phyloP scores from a whole-genome alignment of 2,113 vertebrate species.

The Cheilinus undulatus region DNA sequence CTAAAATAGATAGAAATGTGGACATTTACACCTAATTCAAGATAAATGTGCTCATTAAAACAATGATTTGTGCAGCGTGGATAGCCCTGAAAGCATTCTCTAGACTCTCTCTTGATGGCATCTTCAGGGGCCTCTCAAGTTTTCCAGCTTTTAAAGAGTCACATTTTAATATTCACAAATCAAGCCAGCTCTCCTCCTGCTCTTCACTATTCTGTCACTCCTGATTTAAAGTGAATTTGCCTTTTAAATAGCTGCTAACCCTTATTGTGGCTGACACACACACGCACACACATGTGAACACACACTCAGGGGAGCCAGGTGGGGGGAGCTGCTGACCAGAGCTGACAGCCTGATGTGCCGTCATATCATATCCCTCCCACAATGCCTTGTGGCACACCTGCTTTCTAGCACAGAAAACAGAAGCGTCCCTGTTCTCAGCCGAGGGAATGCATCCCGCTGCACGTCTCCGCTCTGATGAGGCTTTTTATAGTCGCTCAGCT shows the following conservation, averaged over 20 bases:
- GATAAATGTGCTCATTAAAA: constrained; percentile 52
- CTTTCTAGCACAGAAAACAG: constrained; percentile 71
- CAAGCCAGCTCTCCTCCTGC: constrained; percentile 39
- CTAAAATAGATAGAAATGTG: constrained; percentile 2
- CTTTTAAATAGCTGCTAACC: constrained; percentile 52
- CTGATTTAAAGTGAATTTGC: constrained; percentile 65
- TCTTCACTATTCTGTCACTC: constrained; percentile 42
- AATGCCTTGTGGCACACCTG: constrained; percentile 80
- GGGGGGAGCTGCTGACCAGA: constrained; percentile 55
- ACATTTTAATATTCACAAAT: constrained; percentile 61
- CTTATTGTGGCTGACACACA: constrained; percentile 39
- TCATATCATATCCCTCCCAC: constrained; percentile 74
- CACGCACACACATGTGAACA: constrained; percentile 23
- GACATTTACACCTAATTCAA: background rate
- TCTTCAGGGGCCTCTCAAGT: constrained; percentile 39
- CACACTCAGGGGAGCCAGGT: constrained; percentile 28
- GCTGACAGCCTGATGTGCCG: constrained; percentile 73
- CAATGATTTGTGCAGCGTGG: constrained; percentile 37
- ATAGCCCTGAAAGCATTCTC: constrained; percentile 22
- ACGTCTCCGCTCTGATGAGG: constrained; percentile 76
- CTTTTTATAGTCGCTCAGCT: constrained; percentile 78
- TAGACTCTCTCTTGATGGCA: constrained; percentile 39
- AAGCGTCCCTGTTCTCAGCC: constrained; percentile 61
- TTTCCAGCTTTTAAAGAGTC: constrained; percentile 39
- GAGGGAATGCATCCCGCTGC: constrained; percentile 68